Base-by-base conservation (phyloP, 2,797 vertebrate species). In the Aphelocoma californica region DNA sequence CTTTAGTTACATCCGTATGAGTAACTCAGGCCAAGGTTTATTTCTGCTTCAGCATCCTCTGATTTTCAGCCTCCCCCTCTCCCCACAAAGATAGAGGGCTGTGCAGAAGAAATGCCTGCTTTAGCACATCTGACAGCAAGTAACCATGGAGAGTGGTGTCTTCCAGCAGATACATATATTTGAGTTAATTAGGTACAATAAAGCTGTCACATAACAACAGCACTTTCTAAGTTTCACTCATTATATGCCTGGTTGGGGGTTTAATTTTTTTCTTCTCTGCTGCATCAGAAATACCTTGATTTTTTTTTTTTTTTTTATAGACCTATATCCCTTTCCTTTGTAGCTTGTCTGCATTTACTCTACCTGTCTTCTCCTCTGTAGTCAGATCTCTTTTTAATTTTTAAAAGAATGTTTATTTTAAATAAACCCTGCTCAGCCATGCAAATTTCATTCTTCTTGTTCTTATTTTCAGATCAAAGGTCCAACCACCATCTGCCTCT, bases 161-260 rank as follows among this genome's bases (percentile, higher is more conserved):
- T 93, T 95, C 74, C 70, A 90, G 90, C 70, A 86, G 75, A 93
- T 81, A 66, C 60, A 91, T 92, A 81, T 73, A 94, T 94, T 86
- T 83, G 62, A 96, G 90, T 90, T 95, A 93, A 95, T 94, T 92
- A 94, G 94, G 90, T 93, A 77, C 62, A 91, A 92, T 95, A 96
- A 95, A 96, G 54, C 81, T 97, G 95, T 95, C 90, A 74, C 84
- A 71, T 90, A 93, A 93, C 81, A 86, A 57, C 81, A 92, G 67
- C 0, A 3, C 42, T 94, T 91, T 85, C 72, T 86, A 91, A 91
- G 86, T 85, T 95, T 93, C 47, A 48, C 90, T 97, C 73, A 79
- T 97, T 95, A 88, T 29, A 21, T 71, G 78, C 85, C 82, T 86
- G 23, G 75, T 92, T 91, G 85, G 51, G 71, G 71, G 70, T 34